These are phyloP conservation scores for Plecturocebus donacophilus DNA, from an alignment of 2,113 vertebrate genomes.

Conservation along the genomic window DNA sequence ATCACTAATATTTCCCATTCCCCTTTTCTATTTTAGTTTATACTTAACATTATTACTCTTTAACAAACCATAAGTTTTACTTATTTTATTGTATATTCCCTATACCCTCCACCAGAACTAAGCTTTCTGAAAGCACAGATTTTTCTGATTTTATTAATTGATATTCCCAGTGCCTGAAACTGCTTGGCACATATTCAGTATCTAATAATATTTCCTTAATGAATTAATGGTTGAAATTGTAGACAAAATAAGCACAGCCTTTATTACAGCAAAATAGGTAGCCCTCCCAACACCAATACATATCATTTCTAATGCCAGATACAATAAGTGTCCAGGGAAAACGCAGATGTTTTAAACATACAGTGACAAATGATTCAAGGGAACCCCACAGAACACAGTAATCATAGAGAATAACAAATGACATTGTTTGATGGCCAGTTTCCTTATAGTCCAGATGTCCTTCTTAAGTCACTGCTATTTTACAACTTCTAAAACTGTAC, in stretches of 20 bases:
- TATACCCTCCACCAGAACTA: not conserved
- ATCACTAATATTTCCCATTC: not conserved
- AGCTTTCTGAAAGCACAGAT: not conserved
- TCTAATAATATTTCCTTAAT: conserved; percentile 2
- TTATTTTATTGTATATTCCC: not conserved
- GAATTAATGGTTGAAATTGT: not conserved
- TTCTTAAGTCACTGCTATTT: not conserved
- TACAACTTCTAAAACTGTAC: not conserved
- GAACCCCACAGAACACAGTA: not conserved
- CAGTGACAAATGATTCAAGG: not conserved
- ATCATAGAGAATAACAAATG: not conserved
- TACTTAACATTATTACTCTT: not conserved
- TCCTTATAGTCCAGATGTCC: not conserved
- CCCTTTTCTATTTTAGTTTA: not conserved
- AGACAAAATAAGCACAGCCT: not conserved
- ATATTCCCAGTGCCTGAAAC: not conserved
- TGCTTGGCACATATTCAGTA: not conserved
- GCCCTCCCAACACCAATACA: not conserved
- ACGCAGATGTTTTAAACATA: not conserved
- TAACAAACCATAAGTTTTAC: not conserved
- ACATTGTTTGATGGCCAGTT: not conserved
- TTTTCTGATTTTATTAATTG: not conserved
- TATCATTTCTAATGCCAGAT: not conserved
- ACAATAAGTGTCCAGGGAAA: not conserved
- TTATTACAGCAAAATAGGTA: not conserved